phyloP scores from a whole-genome alignment of 1,140 invertebrate genomes.

The Pteromalus puparum region DNA sequence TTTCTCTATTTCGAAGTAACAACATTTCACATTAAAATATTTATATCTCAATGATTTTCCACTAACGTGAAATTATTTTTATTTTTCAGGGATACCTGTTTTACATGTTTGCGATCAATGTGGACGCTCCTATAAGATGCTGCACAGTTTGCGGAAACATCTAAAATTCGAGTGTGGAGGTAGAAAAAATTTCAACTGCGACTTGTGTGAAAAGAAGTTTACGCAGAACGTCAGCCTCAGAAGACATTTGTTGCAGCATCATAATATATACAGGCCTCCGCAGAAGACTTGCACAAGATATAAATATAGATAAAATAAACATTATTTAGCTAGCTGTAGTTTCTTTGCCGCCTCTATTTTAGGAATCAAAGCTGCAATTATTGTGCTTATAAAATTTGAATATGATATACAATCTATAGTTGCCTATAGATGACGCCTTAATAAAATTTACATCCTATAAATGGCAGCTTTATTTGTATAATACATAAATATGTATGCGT shows the following conservation, averaged over 20 bases:
- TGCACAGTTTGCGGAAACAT: slow-evolving; percentile 72
- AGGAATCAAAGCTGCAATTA: too few relatives aligned
- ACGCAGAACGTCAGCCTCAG: slow-evolving; percentile 71
- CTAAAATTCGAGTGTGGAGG: slow-evolving; percentile 76
- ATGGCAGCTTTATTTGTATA: too few relatives aligned
- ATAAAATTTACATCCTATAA: too few relatives aligned
- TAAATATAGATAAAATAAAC: not conserved
- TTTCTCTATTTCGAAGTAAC: slow-evolving; percentile 1
- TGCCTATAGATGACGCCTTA: too few relatives aligned
- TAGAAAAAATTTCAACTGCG: slow-evolving; percentile 72
- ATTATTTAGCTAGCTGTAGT: not conserved
- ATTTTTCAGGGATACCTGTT: slow-evolving; percentile 54
- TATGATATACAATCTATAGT: too few relatives aligned
- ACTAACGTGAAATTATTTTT: slow-evolving; percentile 48
- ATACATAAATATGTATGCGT: too few relatives aligned
- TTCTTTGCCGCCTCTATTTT: too few relatives aligned
- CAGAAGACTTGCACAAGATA: slow-evolving; percentile 39
- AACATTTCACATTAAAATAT: not conserved
- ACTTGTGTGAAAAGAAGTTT: slow-evolving; percentile 70
- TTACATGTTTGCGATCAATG: slow-evolving; percentile 69
- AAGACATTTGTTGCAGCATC: slow-evolving; percentile 65
- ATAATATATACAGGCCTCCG: slow-evolving; percentile 66
- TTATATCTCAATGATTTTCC: not conserved
- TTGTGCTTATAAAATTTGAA: too few relatives aligned
- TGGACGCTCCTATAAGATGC: slow-evolving; percentile 71